Evolutionary conservation across 1,140 invertebrate genomes (phyloP), one percentile per base, ranked within the genome.

Genomic region (Steinernema feltiae): DNA sequence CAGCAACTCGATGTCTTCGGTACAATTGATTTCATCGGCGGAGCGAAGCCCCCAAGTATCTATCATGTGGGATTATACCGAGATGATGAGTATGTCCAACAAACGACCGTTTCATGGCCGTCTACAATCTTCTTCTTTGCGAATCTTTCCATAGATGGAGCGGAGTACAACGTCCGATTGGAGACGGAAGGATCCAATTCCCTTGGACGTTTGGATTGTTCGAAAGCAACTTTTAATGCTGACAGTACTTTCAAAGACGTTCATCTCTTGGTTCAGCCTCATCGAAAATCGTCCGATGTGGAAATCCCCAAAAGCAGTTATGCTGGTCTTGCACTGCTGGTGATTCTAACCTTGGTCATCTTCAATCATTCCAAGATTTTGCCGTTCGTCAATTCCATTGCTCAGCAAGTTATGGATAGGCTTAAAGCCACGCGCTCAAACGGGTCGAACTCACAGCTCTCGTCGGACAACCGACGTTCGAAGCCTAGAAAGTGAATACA

Each of bases 281-380:
- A 63, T 0, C 35, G 35, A 0, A 7, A n/a, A 17, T 46, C 48
- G 1, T n/a, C 75, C 27, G 79, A 80, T 17, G 70, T 81, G 18
- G 79, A 80, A 31, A 80, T 78, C 30, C 71, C 77, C 21, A 21
- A 69, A 30, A 76, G 79, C 81, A 82, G 41, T 32, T 27, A 81
- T 7, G 70, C 78, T 7, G 76, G 81, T 1, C n/a, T 80, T 1
- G 53, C 76, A 17, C 80, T 80, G 48, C 72, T 81, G 32, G 69
- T 71, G 3, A 15, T 73, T 1, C n/a, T 78, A 12, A 74, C 79
- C 1, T 30, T 80, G 15, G 69, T 81, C 46, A 81, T 77, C 78
- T 75, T 80, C 32, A 80, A 80, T 74, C 78, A 78, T 63, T 63
- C 53, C 53, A 63, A 63, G 24, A 63, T 63, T 21, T 3, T 63